Evolutionary conservation across 2,888 invertebrate species (phyloP), one percentile per base, ranked within the genome.

Genomic region (Flexamia atlantica): DNA sequence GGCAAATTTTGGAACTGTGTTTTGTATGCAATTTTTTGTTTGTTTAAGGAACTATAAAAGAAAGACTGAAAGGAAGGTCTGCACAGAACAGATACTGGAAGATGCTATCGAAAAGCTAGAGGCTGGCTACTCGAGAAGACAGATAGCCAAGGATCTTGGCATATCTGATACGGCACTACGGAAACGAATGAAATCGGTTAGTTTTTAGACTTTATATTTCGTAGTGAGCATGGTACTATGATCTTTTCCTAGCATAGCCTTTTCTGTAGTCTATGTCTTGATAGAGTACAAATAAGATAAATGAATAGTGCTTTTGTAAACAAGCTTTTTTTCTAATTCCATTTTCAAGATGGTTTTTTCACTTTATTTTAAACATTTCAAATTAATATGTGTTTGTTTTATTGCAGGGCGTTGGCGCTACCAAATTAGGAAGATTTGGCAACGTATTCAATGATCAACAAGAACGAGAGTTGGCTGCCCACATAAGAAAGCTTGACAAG

Each of bases 321-420:
- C 40, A 40, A 40, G 5, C 5, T 40, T 12, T 40, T 40, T 40
- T 40, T 12, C 40, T 9, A 40, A 12, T 40, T 40, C 12, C 40
- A 40, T 40, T 12, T 9, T 40, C 12, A 12, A 40, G n/a, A 40
- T 40, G 12, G 40, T 40, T 12, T 40, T 12, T 40, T 40, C 12
- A 40, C 40, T 40, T 40, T 12, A 40, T 40, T 40, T 40, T 40
- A 5, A 9, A 40, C 12, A 40, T 40, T 40, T 40, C 40, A 40
- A 40, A 40, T 40, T 40, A 9, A 64, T 20, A 30, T 25, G 5
- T 64, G 9, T 42, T 7, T 23, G 5, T n/a, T 50, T 79, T 25
- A n/a, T 79, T 79, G 2, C 12, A 79, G 46, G 79, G 79, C 53
- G 50, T 53, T 81, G 81, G 81, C 14, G 57, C 57, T 25, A 60